Base-by-base conservation (phyloP, 2,113 vertebrate genomes). In the Bubalus kerabau region DNA sequence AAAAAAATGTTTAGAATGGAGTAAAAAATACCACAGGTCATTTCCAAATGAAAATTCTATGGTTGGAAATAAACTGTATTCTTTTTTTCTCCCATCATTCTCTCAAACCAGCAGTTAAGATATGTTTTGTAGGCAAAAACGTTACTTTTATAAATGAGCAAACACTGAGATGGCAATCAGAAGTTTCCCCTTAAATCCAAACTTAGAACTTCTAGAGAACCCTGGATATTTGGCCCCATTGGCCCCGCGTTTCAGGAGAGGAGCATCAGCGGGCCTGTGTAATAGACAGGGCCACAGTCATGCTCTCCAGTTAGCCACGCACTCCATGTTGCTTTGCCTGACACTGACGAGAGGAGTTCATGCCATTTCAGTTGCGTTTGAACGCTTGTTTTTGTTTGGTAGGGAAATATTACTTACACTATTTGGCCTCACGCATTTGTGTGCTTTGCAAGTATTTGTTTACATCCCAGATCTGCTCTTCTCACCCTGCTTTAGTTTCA, bases 161-260 rank as follows among this genome's bases (percentile, higher is more conserved):
- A 91, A 60, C 12, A n/a, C 17, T 82, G 76, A 81, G 28, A 12
- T 56, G 17, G 24, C 30, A 11, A 43, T 94, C 28, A 91, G 26
- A 10, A n/a, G 17, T 59, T 82, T 46, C 60, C 59, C 32, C 7
- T 28, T 56, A 52, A 28, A 81, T 48, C 14, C 24, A 50, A 10
- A 46, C 92, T 57, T 87, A 36, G 80, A 6, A 82, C 26, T 76
- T 74, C 6, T 50, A 21, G 57, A 57, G 36, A 90, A 74, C 23
- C 40, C 10, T 14, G 26, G 21, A 59, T 15, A 3, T 50, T n/a
- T 67, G 23, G 0, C 10, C 17, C 24, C 2, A 0, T 3, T 23
- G 40, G 6, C 12, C 26, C 16, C 0, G 7, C 13, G 5, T 62
- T 50, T 93, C 12, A 10, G 50, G 16, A 16, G 7, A 1, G 10